Evolutionary conservation across 2,888 invertebrate species (phyloP).

Genomic region (Phyllotreta cruciferae): DNA sequence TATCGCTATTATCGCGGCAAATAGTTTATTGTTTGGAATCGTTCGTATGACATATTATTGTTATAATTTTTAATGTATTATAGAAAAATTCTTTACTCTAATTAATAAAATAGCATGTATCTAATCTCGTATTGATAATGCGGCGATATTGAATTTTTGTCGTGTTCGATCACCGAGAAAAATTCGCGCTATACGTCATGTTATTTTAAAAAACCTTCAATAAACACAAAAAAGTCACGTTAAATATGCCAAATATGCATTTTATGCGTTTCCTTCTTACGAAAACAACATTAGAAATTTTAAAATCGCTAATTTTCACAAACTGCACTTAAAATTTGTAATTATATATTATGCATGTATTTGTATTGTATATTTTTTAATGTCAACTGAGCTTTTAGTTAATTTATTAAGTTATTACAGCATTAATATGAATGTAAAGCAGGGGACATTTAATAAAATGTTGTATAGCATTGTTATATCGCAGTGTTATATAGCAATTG

Average conservation of each 20-base stretch:
- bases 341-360: no score
- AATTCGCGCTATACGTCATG: conserved; percentile 6
- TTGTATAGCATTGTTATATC: no score
- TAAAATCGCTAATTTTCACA: no score
- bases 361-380: no score
- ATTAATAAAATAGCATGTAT: conserved; percentile 10
- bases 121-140: conserved; percentile 5
- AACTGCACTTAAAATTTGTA: no score
- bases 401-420: no score
- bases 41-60: background rate
- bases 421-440: no score
- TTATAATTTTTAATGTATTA: conserved; percentile 4
- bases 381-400: no score
- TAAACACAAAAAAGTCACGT: background rate
- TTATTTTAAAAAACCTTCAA: background rate
- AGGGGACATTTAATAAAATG: no score
- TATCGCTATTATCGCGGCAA: background rate
- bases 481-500: no score
- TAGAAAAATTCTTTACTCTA: conserved; percentile 6
- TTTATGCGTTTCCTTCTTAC: background rate
- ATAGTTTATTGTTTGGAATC: conserved; percentile 8
- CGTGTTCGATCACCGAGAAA: conserved; percentile 1
- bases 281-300: no score
- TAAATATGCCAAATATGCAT: conserved; percentile 8
- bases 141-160: conserved; percentile 1